Base-by-base conservation (phyloP, 2,888 invertebrate genomes). In the Calephelis perditalis region DNA sequence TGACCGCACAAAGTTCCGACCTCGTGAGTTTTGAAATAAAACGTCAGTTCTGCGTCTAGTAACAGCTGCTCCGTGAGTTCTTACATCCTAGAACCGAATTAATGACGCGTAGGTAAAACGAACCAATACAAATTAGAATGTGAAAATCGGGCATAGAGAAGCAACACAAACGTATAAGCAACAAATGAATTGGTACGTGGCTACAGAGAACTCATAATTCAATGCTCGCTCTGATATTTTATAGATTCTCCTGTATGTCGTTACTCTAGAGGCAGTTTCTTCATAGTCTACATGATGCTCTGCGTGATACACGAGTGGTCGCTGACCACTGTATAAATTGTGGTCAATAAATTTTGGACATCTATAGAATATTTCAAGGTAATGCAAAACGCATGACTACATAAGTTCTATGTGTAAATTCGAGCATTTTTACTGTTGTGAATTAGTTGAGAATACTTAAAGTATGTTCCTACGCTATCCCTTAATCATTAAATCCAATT, bases 231-330 rank as follows among this genome's bases (percentile, higher is more conserved):
- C 94, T 99, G 99, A 93, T 99, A 99, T 94, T 98, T 98, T 89
- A 99, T 97, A 91, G 99, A 99, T 94, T 99, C 99, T 95, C 99
- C 99, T 92, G 99, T 99, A 92, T 99, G 99, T 94, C 98, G 98
- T 86, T 40, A 5, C 40, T 40, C 40, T 40, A 40, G 99, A 99
- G 84, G 99, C 99, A 82, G 99, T 98, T 94, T 99, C 99, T 91
- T 99, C 99, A 93, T 99, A 99, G 93, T 99, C 99, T 92, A 99
- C 98, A 81, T 99, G 99, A 91, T 99, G 99, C 92, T 99, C 99
- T 91, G 99, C 99, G 93, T 99, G 99, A 94, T 99, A 99, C 92
- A 99, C 99, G 93, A 99, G 93, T 99, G 96, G 95, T 99, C 99
- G 92, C 99, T 99, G 99, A 99, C 99, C 94, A 99, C 99, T 83